Evolutionary conservation across 1,140 invertebrate genomes (phyloP), one percentile per base, ranked within the genome.

Genomic region (Drosophila setifemur): DNA sequence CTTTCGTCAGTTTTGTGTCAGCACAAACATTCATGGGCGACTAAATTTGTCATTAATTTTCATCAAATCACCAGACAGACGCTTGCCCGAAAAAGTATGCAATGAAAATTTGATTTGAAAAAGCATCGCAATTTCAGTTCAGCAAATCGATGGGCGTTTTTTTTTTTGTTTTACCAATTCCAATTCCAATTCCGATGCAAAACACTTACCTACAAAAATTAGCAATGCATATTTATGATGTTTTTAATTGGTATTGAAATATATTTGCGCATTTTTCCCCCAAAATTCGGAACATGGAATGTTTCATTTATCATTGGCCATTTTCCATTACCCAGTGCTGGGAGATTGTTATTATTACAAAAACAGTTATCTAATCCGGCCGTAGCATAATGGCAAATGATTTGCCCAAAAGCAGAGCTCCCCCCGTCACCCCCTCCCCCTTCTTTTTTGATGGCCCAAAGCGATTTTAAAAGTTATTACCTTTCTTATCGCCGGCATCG

Each of bases 391-490:
- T 78, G 75, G 70, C 45, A 79, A 61, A 78, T 78, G 74, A 78
- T 61, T 78, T 73, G 37, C 39, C 69, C 25, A 40, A 77, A 61
- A 71, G 18, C 25, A 7, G n/a, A 9, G 25, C 11, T 16, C 44
- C 28, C 35, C 26, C 18, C 11, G 16, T 12, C 52, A 25, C 21
- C 58, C 23, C 26, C 19, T 16, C 21, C 33, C 33, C 60, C 5
- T 14, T 26, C 16, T 28, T 29, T 37, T 31, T 11, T 26, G 35
- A 12, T 26, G 43, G 71, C 77, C 79, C 47, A 48, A 66, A 85
- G 78, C 79, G 63, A 70, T 82, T 83, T 85, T 66, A 73, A 82
- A 82, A 82, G 79, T 85, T 82, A 82, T 82, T 82, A 82, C 79
- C 79, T 37, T 73, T 55, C 78, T 82, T 82, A 82, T 82, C 78